These are phyloP conservation scores for Parapristionchus giblindavisi DNA, from an alignment of 2,888 invertebrate species.

Conservation along the genomic window DNA sequence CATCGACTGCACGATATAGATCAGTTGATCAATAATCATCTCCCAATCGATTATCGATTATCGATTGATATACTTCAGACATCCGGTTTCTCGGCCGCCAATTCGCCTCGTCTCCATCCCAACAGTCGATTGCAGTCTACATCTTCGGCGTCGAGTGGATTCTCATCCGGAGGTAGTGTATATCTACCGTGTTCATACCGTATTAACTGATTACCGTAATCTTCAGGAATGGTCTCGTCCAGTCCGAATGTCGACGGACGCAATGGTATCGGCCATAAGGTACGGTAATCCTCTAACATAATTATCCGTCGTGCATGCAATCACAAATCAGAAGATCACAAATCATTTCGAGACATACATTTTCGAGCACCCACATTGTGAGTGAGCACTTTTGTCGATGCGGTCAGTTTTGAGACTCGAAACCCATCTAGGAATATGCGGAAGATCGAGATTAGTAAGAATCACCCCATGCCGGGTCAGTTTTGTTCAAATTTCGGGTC, in stretches of 20 bases:
- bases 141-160: constrained; percentile 29
- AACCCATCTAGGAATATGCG: neutral
- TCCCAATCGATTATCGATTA: neutral
- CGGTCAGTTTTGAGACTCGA: neutral
- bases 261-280: constrained; percentile 20
- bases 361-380: neutral
- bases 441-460: too few species aligned
- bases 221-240: neutral
- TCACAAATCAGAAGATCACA: too few species aligned
- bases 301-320: neutral
- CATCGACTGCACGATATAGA: too few species aligned
- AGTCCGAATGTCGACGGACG: neutral
- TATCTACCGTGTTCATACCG: neutral
- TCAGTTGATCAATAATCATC: too few species aligned
- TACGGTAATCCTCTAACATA: too few species aligned
- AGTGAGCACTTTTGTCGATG: neutral
- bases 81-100: neutral
- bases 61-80: neutral
- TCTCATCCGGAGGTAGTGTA: constrained; percentile 18
- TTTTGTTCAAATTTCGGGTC: too few species aligned
- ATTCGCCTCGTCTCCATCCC: constrained; percentile 16
- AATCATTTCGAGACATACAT: neutral
- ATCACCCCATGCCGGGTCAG: too few species aligned
- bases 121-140: constrained; percentile 3
- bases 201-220: neutral